Conservation (phyloP, 2,888 invertebrate species). For the Protodeltote pygarga region DNA sequence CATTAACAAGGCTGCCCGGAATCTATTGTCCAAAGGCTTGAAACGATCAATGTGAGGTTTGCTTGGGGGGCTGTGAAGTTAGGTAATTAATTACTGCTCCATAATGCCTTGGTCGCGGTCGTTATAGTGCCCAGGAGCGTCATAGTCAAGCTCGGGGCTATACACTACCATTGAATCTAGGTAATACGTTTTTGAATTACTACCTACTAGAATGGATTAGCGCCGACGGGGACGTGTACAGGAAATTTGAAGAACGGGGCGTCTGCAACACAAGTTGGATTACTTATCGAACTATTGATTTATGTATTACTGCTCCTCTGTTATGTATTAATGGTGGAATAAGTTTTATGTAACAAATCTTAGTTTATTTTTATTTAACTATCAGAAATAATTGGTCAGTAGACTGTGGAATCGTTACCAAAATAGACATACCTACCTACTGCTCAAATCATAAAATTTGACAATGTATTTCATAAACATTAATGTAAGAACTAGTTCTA, state of each 20-base stretch:
- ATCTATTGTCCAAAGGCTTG: conserved; percentile 56
- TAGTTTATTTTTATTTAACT: too few species aligned
- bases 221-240: conserved; percentile 27
- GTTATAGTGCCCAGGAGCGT: conserved; percentile 73
- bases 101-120: conserved; percentile 64
- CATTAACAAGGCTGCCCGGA: conserved; percentile 40
- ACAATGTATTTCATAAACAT: too few species aligned
- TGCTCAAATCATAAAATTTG: too few species aligned
- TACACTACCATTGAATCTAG: conserved; percentile 67
- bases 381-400: too few species aligned
- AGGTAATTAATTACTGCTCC: conserved; percentile 75
- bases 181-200: conserved; percentile 71
- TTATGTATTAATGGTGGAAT: conserved; percentile 13
- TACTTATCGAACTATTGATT: conserved; percentile 41
- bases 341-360: neutral
- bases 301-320: conserved; percentile 14
- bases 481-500: too few species aligned
- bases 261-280: conserved; percentile 41
- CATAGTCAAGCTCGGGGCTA: conserved; percentile 57
- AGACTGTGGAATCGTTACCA: too few species aligned
- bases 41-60: conserved; percentile 61
- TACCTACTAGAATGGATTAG: conserved; percentile 59
- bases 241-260: conserved; percentile 46
- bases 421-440: too few species aligned
- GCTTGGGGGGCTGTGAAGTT: conserved; percentile 63